Evolutionary conservation across 92 coral and sea anemone genomes (phyloP), one percentile per base, ranked within the genome.

Genomic region (Pocillopora grandis): DNA sequence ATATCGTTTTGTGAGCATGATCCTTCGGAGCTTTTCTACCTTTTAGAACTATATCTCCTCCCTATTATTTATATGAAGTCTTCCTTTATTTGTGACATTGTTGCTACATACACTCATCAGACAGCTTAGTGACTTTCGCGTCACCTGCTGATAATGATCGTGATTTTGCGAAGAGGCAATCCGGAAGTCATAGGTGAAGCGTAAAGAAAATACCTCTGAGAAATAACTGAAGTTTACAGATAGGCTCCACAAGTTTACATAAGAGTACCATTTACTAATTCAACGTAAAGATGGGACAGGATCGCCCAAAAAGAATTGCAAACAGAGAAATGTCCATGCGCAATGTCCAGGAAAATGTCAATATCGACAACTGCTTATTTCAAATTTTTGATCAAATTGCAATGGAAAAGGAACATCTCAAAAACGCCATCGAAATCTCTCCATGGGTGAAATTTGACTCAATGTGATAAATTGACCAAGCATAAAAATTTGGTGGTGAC

Each of bases 151-250:
- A 76, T 57, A 76, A 52, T 56, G 20, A 78, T n/a, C 60, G 82
- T 48, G 82, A 78, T 78, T 78, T 37, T 78, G 10, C 27, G 19
- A 65, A 64, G 42, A 64, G 72, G 58, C 61, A 65, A 78, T 27
- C 72, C 82, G 82, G 82, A 78, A 42, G 82, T 56, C 57, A 42
- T n/a, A 21, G 64, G 20, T 37, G 57, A 70, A 15, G 21, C 42
- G 42, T 15, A 65, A 59, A 78, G 82, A 72, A 78, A 78, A 78
- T 78, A 16, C 72, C 72, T 42, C 20, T 64, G 82, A 48, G 20
- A 78, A 48, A 20, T 19, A 42, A 37, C 19, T 48, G 17, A 20
- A 57, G 64, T 56, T 75, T 15, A 58, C 21, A 33, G 75, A 70
- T 70, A 36, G 23, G 65, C 9, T 59, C 19, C 9, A 16, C 33